Evolutionary conservation across 2,797 vertebrate genomes (phyloP).

Genomic region (Eupleurogrammus muticus): DNA sequence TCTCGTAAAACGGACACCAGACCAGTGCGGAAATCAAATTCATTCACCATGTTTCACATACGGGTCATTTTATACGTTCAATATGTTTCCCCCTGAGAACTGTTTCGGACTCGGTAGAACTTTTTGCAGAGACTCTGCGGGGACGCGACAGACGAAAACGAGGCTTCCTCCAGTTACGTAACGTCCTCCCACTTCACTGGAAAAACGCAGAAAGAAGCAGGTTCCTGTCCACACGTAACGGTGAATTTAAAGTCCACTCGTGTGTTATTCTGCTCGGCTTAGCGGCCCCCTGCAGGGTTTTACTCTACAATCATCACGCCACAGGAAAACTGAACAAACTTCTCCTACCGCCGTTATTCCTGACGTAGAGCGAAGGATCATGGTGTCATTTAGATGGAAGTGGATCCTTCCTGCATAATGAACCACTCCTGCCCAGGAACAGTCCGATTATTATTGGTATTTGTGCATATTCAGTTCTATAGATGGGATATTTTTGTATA

Average conservation of each 20-base stretch:
- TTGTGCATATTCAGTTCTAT: not conserved
- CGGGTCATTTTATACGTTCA: not conserved
- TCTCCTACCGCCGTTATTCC: not conserved
- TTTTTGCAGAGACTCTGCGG: not conserved
- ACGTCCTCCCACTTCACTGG: constrained; percentile 34
- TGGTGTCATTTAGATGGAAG: not conserved
- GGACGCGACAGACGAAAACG: constrained; percentile 27
- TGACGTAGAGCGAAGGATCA: not conserved
- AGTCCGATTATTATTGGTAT: too few species aligned
- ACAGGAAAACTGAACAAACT: not conserved
- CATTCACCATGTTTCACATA: not conserved
- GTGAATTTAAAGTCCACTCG: constrained; percentile 6
- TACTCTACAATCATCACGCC: not conserved
- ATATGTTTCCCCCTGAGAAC: not conserved
- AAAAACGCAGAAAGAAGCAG: constrained; percentile 19
- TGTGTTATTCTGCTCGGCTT: not conserved
- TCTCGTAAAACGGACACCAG: too few species aligned
- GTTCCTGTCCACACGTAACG: constrained; percentile 10
- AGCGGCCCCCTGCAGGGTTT: not conserved
- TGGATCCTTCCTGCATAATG: not conserved
- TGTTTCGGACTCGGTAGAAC: constrained; percentile 14
- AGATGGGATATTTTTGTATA: not conserved
- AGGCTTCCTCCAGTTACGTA: constrained; percentile 32
- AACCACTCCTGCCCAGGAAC: too few species aligned
- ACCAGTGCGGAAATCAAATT: not conserved